These are phyloP conservation scores for Lathronympha strigana DNA, from an alignment of 2,888 invertebrate species.

Conservation along the genomic window DNA sequence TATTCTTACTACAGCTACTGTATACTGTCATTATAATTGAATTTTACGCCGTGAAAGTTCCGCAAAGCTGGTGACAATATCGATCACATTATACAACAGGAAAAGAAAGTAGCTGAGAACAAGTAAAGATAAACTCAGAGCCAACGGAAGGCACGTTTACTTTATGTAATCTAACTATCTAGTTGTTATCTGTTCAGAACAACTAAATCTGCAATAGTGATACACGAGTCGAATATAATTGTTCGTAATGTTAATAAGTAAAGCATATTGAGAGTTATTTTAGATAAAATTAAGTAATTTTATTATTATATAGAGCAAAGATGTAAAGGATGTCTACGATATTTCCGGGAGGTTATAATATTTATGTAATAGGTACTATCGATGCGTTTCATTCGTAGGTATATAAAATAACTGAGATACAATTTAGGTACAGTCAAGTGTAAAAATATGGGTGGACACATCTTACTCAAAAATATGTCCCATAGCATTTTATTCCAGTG, in stretches of 20 bases:
- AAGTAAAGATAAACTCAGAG: conserved; percentile 27
- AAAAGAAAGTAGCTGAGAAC: conserved; percentile 32
- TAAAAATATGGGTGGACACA: too few relatives aligned
- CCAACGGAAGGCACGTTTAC: conserved; percentile 32
- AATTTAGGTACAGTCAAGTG: too few relatives aligned
- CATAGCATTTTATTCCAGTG: too few relatives aligned
- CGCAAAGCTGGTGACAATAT: conserved; percentile 11
- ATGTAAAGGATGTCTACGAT: too few relatives aligned
- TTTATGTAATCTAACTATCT: conserved; percentile 18
- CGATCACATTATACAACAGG: conserved; percentile 20
- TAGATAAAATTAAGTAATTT: neutral
- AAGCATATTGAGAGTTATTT: neutral
- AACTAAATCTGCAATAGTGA: conserved; percentile 6
- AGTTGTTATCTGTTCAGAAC: conserved; percentile 16
- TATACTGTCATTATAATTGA: conserved; percentile 2
- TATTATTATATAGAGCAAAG: neutral
- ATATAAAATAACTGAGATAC: too few relatives aligned
- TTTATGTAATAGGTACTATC: too few relatives aligned
- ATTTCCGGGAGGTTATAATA: too few relatives aligned
- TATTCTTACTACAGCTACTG: neutral
- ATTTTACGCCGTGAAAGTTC: conserved; percentile 4
- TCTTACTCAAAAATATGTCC: too few relatives aligned
- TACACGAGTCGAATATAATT: neutral
- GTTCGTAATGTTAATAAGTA: neutral
- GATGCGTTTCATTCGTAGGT: too few relatives aligned